Conservation (phyloP, 2,888 invertebrate genomes). For the Patella caerulea region DNA sequence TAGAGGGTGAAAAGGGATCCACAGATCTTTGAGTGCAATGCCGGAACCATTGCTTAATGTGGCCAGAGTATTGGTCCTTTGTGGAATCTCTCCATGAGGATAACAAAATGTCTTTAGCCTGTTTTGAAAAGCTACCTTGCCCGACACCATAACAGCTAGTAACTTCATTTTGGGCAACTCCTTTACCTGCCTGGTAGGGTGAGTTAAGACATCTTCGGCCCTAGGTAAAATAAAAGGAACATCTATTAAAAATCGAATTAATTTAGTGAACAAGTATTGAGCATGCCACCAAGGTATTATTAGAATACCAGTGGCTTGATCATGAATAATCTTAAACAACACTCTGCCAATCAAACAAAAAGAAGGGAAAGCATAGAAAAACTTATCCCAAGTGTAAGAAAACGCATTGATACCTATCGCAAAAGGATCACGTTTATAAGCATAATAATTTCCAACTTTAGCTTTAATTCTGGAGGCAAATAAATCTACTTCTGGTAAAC, state of each 20-base stretch:
- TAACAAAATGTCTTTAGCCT: conserved; percentile 20
- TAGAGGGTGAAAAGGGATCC: conserved; percentile 21
- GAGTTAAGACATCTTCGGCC: background rate
- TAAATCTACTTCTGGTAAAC: conserved; percentile 17
- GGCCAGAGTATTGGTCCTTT: conserved; percentile 25
- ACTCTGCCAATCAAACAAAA: conserved; percentile 20
- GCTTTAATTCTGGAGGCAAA: conserved; percentile 23
- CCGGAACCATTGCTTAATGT: conserved; percentile 25
- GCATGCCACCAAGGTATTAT: conserved; percentile 30
- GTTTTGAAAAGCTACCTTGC: conserved; percentile 19
- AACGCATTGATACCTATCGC: conserved; percentile 27
- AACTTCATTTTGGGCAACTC: conserved; percentile 8
- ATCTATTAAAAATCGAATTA: conserved; percentile 17
- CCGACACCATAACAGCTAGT: conserved; percentile 12
- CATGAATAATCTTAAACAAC: conserved; percentile 24
- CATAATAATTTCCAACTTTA: conserved; percentile 15
- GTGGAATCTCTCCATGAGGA: conserved; percentile 24
- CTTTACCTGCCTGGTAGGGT: background rate
- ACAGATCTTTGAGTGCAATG: conserved; percentile 25
- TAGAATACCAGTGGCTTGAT: conserved; percentile 20
- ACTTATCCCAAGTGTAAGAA: conserved; percentile 14
- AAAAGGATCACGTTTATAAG: conserved; percentile 18
- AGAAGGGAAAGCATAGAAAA: conserved; percentile 33
- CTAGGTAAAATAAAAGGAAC: conserved; percentile 18
- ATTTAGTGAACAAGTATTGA: conserved; percentile 26